Conservation (phyloP, 2,797 vertebrate genomes). For the Petrocephalus schoutedeni region DNA sequence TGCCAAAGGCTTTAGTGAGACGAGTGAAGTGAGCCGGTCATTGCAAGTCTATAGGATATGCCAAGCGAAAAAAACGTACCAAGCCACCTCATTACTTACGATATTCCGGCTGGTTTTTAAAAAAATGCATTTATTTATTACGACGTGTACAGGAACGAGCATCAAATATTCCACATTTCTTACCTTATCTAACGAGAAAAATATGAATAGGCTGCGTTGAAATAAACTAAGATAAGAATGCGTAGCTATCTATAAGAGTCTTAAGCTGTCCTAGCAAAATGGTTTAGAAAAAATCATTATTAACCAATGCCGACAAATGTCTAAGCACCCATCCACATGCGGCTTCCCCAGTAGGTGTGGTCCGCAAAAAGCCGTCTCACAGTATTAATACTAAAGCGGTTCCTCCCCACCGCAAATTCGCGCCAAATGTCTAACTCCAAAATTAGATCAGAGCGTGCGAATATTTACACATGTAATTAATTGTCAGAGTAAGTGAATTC, state of each 20-base stretch:
- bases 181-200: not conserved
- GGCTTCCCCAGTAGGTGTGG: slow-evolving; percentile 59
- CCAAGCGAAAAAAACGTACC: not conserved
- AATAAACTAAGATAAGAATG: not conserved
- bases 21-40: not conserved
- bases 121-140: not conserved
- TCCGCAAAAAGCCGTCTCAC: not conserved
- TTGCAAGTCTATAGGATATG: not conserved
- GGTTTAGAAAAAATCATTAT: not conserved
- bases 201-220: slow-evolving; percentile 5
- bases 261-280: not conserved
- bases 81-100: not conserved
- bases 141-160: not conserved
- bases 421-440: slow-evolving; percentile 56
- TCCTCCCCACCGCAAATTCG: slow-evolving; percentile 53
- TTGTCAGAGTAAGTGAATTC: accelerated
- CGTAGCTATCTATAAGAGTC: not conserved
- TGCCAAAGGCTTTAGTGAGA: not conserved
- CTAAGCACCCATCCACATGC: not conserved
- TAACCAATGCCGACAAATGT: not conserved
- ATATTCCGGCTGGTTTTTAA: not conserved
- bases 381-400: slow-evolving; percentile 28
- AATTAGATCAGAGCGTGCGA: accelerated
- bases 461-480: accelerated
- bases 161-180: not conserved